Conservation (phyloP, 1,140 invertebrate species). For the Piezodorus guildinii region DNA sequence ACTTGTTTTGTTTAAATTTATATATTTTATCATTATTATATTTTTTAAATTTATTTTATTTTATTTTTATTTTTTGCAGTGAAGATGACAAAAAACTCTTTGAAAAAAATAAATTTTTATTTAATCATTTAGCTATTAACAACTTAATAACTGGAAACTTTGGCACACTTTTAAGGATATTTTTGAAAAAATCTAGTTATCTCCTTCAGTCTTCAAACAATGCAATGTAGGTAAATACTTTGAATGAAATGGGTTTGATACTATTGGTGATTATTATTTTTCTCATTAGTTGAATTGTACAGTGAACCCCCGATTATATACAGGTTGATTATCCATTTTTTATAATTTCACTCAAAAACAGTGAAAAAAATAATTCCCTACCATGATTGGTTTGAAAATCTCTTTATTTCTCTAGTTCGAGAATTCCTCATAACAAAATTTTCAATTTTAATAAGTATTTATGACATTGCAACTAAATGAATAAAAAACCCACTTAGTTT, state of each 20-base stretch:
- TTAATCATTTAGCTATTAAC: conserved; percentile 4
- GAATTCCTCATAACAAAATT: too few relatives aligned
- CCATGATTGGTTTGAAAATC: too few relatives aligned
- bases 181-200: neutral
- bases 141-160: conserved; percentile 14
- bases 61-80: conserved; percentile 10
- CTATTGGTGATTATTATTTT: neutral
- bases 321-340: too few relatives aligned
- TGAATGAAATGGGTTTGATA: neutral
- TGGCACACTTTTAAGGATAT: conserved; percentile 4
- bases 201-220: neutral
- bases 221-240: neutral
- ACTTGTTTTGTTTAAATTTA: neutral
- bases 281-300: neutral
- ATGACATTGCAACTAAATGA: too few relatives aligned
- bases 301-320: too few relatives aligned
- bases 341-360: too few relatives aligned
- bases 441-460: too few relatives aligned
- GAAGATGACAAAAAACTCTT: conserved; percentile 9
- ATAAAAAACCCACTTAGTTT: too few relatives aligned
- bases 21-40: too few relatives aligned
- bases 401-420: too few relatives aligned
- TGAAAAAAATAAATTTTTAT: conserved; percentile 2
- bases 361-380: too few relatives aligned
- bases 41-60: too few relatives aligned